Evolutionary conservation across 1,140 invertebrate genomes (phyloP), one percentile per base, ranked within the genome.

Genomic region (Drosophila willistoni): DNA sequence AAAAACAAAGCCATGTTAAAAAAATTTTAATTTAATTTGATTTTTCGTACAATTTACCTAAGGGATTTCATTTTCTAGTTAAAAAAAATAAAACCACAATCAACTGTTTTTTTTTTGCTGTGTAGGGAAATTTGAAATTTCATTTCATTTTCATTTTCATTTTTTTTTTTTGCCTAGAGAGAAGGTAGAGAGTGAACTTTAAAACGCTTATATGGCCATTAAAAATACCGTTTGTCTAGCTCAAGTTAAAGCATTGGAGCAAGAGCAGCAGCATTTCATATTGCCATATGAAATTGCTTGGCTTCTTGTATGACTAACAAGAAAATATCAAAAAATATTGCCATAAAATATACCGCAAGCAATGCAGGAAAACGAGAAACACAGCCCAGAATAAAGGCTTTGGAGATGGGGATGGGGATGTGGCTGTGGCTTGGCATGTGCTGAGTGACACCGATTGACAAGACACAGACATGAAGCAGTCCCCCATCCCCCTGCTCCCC

Each of bases 361-460:
- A 44, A 54, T 60, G 41, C 57, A 57, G 44, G 44, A 51, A 54
- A 51, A 44, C 13, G 14, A 19, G 22, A 62, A 36, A 59, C 68
- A 55, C 51, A 73, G 13, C 64, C 60, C 17, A 62, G 51, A 41
- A 68, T 42, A 41, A 71, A 57, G 55, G 54, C 68, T 65, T 19
- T 71, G 56, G 36, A 60, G 62, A 75, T 75, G 64, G n/a, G 25
- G 22, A 44, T 44, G 54, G 10, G 33, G 36, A n/a, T 13, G 36
- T 19, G 25, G 19, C 54, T 25, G 25, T 41, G 51, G 14, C 14
- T 63, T 54, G 73, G 56, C 73, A 79, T 57, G 44, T 51, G 81
- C 65, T 84, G 83, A 87, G 65, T 84, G 80, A 73, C 80, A 74
- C 68, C 80, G 80, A 84, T 87, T 87, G 84, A 83, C 84, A 77